These are phyloP conservation scores for Tokudaia muenninki DNA, from an alignment of 2,797 vertebrate genomes.

Conservation along the genomic window DNA sequence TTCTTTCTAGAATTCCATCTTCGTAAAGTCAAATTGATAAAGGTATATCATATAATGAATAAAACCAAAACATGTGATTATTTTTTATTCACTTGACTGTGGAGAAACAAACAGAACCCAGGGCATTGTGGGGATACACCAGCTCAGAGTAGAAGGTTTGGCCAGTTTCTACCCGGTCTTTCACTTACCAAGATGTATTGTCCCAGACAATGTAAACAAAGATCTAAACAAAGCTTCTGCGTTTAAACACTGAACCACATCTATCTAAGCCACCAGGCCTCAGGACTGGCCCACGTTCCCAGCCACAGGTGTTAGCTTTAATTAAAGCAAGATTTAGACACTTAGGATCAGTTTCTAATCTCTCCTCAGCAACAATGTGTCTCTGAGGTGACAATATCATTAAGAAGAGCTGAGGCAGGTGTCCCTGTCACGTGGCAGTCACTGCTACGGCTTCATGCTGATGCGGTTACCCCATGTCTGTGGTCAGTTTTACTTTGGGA, in stretches of 20 bases:
- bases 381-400: neutral
- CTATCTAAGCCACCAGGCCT: neutral
- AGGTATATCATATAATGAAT: neutral
- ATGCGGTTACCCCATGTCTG: neutral
- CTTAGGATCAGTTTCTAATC: conserved; percentile 37
- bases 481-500: neutral
- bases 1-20: conserved; percentile 40
- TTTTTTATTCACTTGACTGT: neutral
- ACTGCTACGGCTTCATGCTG: neutral
- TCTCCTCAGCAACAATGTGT: conserved; percentile 5
- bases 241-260: neutral
- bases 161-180: neutral
- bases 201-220: neutral
- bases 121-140: neutral
- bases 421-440: neutral
- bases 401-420: neutral
- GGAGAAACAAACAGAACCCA: neutral
- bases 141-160: neutral
- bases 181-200: neutral
- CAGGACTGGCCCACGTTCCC: neutral
- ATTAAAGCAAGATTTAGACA: conserved; percentile 55
- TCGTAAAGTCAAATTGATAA: conserved; percentile 28
- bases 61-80: neutral
- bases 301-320: conserved; percentile 35
- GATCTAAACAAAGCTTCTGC: neutral